phyloP scores from a whole-genome alignment of 2,113 vertebrate species.

The Dipodomys stephensi region DNA sequence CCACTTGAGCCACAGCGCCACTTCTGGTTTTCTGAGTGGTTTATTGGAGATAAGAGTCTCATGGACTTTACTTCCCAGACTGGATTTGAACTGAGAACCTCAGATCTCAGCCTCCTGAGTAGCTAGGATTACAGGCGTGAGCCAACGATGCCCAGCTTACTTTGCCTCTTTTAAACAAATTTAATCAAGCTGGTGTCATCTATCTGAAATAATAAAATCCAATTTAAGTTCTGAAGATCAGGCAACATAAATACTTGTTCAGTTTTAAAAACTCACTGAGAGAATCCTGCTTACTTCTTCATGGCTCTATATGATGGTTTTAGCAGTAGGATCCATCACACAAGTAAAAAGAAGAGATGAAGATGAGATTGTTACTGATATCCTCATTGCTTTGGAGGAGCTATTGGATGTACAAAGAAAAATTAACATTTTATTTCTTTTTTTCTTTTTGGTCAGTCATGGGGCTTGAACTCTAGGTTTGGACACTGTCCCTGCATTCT shows the following conservation, averaged over 20 bases:
- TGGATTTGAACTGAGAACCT: too few relatives aligned
- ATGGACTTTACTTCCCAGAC: too few relatives aligned
- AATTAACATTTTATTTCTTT: not conserved
- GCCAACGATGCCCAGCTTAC: too few relatives aligned
- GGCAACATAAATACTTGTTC: not conserved
- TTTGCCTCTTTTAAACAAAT: not conserved
- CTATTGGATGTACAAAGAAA: not conserved
- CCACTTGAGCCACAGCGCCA: too few relatives aligned
- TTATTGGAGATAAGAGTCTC: too few relatives aligned
- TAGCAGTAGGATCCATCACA: not conserved
- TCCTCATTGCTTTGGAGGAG: not conserved
- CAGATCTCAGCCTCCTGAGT: too few relatives aligned
- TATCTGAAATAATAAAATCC: not conserved
- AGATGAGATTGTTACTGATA: not conserved
- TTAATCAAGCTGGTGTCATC: not conserved
- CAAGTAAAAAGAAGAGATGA: not conserved
- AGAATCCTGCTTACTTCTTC: not conserved
- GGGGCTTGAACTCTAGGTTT: too few relatives aligned
- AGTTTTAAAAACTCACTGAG: not conserved
- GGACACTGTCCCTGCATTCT: too few relatives aligned
- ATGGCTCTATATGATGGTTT: not conserved
- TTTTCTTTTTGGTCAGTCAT: too few relatives aligned
- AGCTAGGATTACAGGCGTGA: too few relatives aligned
- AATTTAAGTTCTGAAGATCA: not conserved
- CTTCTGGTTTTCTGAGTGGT: too few relatives aligned